Conservation (phyloP, 2,888 invertebrate genomes). For the Matsumyia berberina region DNA sequence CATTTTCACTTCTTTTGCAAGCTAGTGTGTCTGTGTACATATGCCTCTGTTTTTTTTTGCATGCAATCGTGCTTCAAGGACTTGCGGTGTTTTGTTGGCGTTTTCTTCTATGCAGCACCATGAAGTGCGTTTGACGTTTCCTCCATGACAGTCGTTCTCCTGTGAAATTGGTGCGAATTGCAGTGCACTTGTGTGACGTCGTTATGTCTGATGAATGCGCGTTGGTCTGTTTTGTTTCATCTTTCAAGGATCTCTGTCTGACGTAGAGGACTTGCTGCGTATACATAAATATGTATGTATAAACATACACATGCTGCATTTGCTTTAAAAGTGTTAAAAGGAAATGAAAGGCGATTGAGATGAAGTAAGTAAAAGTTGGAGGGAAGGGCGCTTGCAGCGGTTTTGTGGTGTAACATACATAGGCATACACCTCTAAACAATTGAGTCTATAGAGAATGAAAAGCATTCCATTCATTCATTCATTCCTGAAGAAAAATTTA, state of each 20-base stretch:
- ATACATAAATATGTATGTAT: no score
- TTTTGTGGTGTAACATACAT: no score
- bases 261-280: conserved; percentile 31
- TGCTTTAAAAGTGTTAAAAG: no score
- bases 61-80: conserved; percentile 67
- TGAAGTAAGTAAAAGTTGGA: no score
- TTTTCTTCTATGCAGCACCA: conserved; percentile 1
- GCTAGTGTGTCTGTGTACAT: not conserved
- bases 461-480: no score
- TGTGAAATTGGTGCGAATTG: conserved; percentile 67
- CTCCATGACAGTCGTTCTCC: conserved; percentile 32
- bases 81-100: conserved; percentile 14
- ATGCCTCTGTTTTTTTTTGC: no score
- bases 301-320: no score
- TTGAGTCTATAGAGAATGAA: no score
- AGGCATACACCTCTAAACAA: no score
- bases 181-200: conserved; percentile 51
- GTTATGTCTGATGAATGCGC: conserved; percentile 56
- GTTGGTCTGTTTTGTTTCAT: conserved; percentile 31
- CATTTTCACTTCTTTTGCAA: not conserved
- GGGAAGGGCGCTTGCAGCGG: no score
- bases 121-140: conserved; percentile 64
- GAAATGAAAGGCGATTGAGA: no score
- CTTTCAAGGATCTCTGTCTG: conserved; percentile 57
- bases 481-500: no score